Percentiles rank a stretch among this genome's conserved stretches.
Conservation (phyloP, 1,140 invertebrate genomes). For the Ostrea denselamellosa region DNA sequence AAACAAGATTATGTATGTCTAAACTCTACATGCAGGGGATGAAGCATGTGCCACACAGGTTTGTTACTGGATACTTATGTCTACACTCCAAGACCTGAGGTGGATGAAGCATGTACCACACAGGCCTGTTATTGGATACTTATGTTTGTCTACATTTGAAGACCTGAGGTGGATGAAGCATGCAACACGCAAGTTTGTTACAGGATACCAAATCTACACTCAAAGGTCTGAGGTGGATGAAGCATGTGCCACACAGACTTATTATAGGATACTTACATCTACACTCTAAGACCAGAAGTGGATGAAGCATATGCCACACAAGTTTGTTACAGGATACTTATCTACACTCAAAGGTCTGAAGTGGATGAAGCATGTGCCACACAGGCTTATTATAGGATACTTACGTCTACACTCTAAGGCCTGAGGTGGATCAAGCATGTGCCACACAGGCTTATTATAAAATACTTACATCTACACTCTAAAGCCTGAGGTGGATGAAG, state of each 20-base stretch:
- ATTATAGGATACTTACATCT: conserved; percentile 79
- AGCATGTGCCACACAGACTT: conserved; percentile 85
- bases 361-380: conserved; percentile 96
- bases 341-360: conserved; percentile 96
- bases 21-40: background rate
- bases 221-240: too few relatives aligned
- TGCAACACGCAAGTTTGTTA: conserved; percentile 85
- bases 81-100: conserved; percentile 97
- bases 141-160: conserved; percentile 96
- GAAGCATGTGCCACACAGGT: too few relatives aligned
- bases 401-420: conserved; percentile 96
- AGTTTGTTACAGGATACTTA: conserved; percentile 81
- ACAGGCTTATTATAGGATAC: conserved; percentile 71
- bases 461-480: conserved; percentile 55
- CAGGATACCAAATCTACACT: too few relatives aligned
- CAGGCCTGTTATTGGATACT: conserved; percentile 75
- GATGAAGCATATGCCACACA: too few relatives aligned
- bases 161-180: conserved; percentile 97
- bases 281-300: background rate
- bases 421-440: conserved; percentile 97
- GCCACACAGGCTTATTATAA: conserved; percentile 82
- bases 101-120: conserved; percentile 95
- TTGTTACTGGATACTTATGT: conserved; percentile 82
- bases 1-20: conserved; percentile 78
- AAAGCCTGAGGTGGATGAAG: too few relatives aligned